phyloP scores from a whole-genome alignment of 1,140 invertebrate genomes.

The Gonioctena quinquepunctata region DNA sequence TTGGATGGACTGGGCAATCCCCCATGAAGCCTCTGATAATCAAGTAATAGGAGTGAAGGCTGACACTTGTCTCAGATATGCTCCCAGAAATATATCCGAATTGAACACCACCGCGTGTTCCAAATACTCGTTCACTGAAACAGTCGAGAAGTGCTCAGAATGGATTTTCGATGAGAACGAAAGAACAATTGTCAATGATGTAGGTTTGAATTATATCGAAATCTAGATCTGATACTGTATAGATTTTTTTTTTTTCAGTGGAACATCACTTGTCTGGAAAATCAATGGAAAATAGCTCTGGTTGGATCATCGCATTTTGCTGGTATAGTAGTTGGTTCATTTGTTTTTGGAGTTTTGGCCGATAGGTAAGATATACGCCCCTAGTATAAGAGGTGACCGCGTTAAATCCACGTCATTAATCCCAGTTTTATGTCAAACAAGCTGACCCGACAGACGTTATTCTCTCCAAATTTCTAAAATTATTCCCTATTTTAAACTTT shows the following conservation, averaged over 20 bases:
- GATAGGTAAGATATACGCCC: slow-evolving; percentile 61
- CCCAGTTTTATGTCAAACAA: no score
- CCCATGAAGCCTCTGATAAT: slow-evolving; percentile 29
- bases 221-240: no score
- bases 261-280: slow-evolving; percentile 62
- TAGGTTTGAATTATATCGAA: no score
- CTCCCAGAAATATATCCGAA: slow-evolving; percentile 25
- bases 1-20: slow-evolving; percentile 58
- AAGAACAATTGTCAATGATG: slow-evolving; percentile 63
- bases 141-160: slow-evolving; percentile 51
- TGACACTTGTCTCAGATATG: slow-evolving; percentile 44
- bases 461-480: no score
- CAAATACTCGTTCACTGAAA: slow-evolving; percentile 45
- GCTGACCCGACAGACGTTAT: no score
- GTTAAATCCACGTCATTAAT: no score
- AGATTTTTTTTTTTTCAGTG: slow-evolving; percentile 58
- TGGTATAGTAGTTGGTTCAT: slow-evolving; percentile 63
- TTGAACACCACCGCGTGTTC: slow-evolving; percentile 40
- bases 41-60: slow-evolving; percentile 36
- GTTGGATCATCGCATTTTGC: slow-evolving; percentile 67
- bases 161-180: slow-evolving; percentile 60
- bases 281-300: slow-evolving; percentile 66
- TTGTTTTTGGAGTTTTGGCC: slow-evolving; percentile 62
- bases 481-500: no score
- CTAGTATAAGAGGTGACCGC: no score